Conservation (phyloP, 2,113 vertebrate species). For the Polypterus bichir region DNA sequence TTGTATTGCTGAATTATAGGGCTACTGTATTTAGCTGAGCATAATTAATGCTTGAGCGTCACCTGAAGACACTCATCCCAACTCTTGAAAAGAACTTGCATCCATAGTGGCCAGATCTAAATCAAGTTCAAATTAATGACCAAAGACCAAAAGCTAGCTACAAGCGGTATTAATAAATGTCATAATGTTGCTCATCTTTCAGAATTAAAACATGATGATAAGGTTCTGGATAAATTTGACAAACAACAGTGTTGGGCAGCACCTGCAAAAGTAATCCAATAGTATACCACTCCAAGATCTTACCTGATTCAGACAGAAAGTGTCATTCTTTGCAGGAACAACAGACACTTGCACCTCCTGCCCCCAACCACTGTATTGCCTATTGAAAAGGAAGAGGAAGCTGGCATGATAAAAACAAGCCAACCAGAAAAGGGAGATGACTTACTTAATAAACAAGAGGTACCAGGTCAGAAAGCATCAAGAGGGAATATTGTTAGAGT, state of each 20-base stretch:
- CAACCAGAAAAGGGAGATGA: too few relatives aligned
- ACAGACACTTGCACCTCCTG: too few relatives aligned
- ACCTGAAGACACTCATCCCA: constrained; percentile 8
- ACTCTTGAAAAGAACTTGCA: background rate
- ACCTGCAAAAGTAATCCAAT: background rate
- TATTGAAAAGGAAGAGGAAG: too few relatives aligned
- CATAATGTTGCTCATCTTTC: background rate
- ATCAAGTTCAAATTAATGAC: background rate
- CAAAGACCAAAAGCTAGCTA: background rate
- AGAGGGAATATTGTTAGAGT: too few relatives aligned
- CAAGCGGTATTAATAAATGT: background rate
- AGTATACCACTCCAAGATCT: background rate
- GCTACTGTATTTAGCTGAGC: constrained; percentile 11
- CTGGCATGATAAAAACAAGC: too few relatives aligned
- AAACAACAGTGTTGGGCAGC: background rate
- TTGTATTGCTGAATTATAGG: constrained; percentile 9
- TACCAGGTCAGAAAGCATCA: too few relatives aligned
- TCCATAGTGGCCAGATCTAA: too few relatives aligned
- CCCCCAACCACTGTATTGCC: too few relatives aligned
- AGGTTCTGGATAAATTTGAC: constrained; percentile 4
- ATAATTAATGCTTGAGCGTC: constrained; percentile 12
- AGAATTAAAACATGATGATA: constrained; percentile 4
- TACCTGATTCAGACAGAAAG: too few relatives aligned
- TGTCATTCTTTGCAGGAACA: too few relatives aligned
- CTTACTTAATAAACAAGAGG: too few relatives aligned